Percentiles rank a stretch among this genome's conserved stretches.
These are phyloP conservation scores for Pomatostomus ruficeps DNA, from an alignment of 2,113 vertebrate species.

Conservation along the genomic window DNA sequence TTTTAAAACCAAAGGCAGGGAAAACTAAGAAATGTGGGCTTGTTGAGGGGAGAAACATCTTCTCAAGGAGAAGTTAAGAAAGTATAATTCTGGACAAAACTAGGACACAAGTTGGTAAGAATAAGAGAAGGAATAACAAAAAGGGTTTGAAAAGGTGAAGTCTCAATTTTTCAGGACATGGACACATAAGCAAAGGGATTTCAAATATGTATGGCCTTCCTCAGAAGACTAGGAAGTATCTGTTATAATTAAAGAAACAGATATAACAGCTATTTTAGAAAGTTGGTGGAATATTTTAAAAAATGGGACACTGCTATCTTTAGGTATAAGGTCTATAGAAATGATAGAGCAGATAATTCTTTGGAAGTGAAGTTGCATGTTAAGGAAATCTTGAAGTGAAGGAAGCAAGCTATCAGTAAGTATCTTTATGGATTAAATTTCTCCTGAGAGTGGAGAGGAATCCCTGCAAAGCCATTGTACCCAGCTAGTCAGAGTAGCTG, in stretches of 20 bases:
- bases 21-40: background rate
- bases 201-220: background rate
- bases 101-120: background rate
- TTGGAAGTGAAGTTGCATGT: background rate
- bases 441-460: background rate
- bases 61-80: background rate
- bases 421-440: background rate
- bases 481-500: background rate
- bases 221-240: background rate
- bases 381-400: background rate
- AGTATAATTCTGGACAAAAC: background rate
- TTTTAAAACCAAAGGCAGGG: background rate
- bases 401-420: background rate
- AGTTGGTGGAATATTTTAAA: background rate
- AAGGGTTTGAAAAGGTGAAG: background rate
- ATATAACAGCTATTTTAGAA: background rate
- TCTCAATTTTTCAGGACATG: background rate
- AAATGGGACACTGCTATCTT: background rate
- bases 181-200: background rate
- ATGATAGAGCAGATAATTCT: background rate
- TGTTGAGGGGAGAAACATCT: background rate
- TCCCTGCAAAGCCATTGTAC: background rate
- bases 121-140: background rate
- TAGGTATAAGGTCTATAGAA: background rate
- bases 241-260: background rate